Percentiles rank a stretch among this genome's conserved stretches.
phyloP scores from a whole-genome alignment of 35 echinoderm and acorn worm species.

The Heliocidaris tuberculata region DNA sequence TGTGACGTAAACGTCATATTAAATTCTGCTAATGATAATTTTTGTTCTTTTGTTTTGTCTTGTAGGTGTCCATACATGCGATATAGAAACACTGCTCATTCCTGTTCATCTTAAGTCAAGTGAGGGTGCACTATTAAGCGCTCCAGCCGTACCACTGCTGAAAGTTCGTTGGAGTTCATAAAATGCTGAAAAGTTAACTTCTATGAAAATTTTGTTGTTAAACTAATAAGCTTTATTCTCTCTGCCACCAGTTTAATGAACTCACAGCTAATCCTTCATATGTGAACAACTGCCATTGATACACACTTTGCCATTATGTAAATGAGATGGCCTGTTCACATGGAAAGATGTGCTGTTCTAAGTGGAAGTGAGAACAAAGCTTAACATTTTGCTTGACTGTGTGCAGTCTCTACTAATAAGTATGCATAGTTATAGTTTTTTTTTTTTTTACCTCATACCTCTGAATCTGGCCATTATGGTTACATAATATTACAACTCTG shows the following conservation, averaged over 20 bases:
- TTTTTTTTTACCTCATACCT: conserved; percentile 11
- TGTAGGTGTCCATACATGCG: conserved; percentile 5
- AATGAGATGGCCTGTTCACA: conserved; percentile 1
- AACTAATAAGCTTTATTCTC: not conserved
- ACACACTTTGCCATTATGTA: conserved; percentile 17
- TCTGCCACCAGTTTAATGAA: not conserved
- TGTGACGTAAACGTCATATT: not conserved
- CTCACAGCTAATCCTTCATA: not conserved
- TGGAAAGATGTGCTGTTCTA: not conserved
- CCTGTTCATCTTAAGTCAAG: not conserved
- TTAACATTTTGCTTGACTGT: not conserved
- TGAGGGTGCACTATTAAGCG: conserved; percentile 14
- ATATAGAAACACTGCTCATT: conserved; percentile 37
- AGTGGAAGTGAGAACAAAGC: not conserved
- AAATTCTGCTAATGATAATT: not conserved
- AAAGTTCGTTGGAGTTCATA: not conserved
- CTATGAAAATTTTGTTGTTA: not conserved
- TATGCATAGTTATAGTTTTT: not conserved
- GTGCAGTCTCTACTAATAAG: not conserved
- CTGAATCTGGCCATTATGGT: not conserved
- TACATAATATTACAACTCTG: not conserved
- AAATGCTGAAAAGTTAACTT: not conserved
- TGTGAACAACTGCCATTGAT: not conserved
- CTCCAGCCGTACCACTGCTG: not conserved
- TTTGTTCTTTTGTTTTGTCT: conserved; percentile 5